A percentile compares a stretch with the other conserved stretches of the same genome.
Conservation (phyloP, 2,888 invertebrate genomes). For the Halocaridina rubra region DNA sequence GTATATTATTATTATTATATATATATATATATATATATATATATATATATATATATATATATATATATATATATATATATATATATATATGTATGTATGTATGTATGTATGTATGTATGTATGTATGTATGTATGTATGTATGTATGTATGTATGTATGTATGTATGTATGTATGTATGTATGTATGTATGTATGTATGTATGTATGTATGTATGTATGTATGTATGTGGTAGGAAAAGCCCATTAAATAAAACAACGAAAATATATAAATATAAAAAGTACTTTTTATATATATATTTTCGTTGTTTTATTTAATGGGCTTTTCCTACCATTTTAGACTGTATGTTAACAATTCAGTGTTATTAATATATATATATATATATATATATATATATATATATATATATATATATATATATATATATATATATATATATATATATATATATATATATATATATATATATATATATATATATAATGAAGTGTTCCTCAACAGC, state of each 20-base stretch:
- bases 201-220: background rate
- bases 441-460: constrained; percentile 4
- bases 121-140: background rate
- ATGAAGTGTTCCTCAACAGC: too few species aligned
- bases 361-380: background rate
- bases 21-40: background rate
- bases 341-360: background rate
- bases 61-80: background rate
- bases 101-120: background rate
- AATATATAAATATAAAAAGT: too few species aligned
- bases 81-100: background rate
- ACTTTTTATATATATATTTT: background rate
- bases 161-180: background rate
- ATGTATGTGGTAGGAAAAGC: too few species aligned
- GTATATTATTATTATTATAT: background rate
- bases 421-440: background rate
- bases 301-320: too few species aligned
- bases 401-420: background rate
- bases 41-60: background rate
- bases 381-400: background rate
- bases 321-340: background rate
- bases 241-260: too few species aligned
- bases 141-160: background rate
- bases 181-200: background rate
- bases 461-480: constrained; percentile 34